Evolutionary conservation across 2,113 vertebrate genomes (phyloP), one percentile per base, ranked within the genome.

Genomic region (Ptychochromis oligacanthus): DNA sequence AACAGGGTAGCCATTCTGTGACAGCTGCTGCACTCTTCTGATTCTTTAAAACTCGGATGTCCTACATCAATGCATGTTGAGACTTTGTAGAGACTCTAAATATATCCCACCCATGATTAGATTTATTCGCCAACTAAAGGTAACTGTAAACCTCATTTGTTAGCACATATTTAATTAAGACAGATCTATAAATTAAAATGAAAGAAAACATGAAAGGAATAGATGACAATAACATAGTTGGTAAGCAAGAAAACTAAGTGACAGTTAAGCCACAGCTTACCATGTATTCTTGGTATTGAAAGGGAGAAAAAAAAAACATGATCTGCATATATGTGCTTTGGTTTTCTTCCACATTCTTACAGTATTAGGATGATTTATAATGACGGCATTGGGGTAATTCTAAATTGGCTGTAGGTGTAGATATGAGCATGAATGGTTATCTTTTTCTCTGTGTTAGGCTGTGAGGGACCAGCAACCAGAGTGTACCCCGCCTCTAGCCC

Each of bases 21-120:
- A 81, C 90, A 89, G 86, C 84, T 87, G 83, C 75, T 79, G 28
- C 14, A 28, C 11, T 28, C 11, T 9, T 65, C 18, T 70, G 40
- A 77, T 80, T 85, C 74, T 81, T 54, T 74, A 22, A 81, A 79
- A 78, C 36, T 64, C 52, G n/a, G 22, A 58, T 61, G 59, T 79
- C 24, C 31, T 36, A 20, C 72, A 49, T 83, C 15, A 61, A 80
- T 70, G 13, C 43, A 40, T 55, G 17, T 75, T 77, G 24, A 81
- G 28, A 82, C 34, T 81, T 54, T 24, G 49, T 3, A 12, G 18
- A 60, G 18, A 72, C 62, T 70, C n/a, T 57, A 61, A 26, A 54
- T 46, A 49, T 31, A 61, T 36, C 31, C 40, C 1, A 2, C 20
- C 20, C 34, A 4, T 31, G 46, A 70, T 67, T 40, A n/a, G 6